Conservation (phyloP, 2,113 vertebrate genomes). For the Nothoprocta pentlandii region DNA sequence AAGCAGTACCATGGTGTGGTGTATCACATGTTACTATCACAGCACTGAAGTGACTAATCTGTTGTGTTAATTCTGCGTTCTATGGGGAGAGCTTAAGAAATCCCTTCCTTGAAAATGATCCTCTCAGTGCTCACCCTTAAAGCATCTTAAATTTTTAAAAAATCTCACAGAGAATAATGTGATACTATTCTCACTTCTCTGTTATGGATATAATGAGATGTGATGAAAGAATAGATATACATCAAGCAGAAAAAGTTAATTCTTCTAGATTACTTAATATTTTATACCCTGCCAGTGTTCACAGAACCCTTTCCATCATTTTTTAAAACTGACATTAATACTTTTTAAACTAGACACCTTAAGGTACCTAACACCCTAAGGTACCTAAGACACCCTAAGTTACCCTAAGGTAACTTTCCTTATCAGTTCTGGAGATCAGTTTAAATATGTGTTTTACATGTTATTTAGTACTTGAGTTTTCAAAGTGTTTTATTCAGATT, state of each 20-base stretch:
- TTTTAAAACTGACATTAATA: conserved; percentile 3
- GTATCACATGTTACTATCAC: conserved; percentile 42
- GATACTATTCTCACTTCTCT: conserved; percentile 4
- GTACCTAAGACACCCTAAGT: too few relatives aligned
- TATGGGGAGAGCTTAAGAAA: background rate
- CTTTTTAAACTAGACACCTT: background rate
- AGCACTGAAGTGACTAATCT: conserved; percentile 48
- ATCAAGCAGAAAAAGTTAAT: conserved; percentile 16
- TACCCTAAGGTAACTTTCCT: background rate
- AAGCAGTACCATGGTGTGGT: background rate
- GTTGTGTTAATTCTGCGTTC: conserved; percentile 41
- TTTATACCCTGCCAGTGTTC: background rate
- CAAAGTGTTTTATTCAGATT: background rate
- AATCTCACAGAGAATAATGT: background rate
- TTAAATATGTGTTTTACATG: background rate
- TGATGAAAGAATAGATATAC: background rate
- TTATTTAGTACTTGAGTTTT: background rate
- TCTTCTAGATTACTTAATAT: background rate
- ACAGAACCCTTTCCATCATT: background rate
- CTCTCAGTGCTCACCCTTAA: conserved; percentile 21
- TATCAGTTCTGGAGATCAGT: background rate
- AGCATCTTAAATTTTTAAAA: background rate
- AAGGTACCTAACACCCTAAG: background rate
- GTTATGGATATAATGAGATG: background rate
- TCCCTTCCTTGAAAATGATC: background rate